A percentile compares a stretch with the other conserved stretches of the same genome.
These are phyloP conservation scores for Actinia equina DNA, from an alignment of 64 coral and sea anemone genomes.

Conservation along the genomic window DNA sequence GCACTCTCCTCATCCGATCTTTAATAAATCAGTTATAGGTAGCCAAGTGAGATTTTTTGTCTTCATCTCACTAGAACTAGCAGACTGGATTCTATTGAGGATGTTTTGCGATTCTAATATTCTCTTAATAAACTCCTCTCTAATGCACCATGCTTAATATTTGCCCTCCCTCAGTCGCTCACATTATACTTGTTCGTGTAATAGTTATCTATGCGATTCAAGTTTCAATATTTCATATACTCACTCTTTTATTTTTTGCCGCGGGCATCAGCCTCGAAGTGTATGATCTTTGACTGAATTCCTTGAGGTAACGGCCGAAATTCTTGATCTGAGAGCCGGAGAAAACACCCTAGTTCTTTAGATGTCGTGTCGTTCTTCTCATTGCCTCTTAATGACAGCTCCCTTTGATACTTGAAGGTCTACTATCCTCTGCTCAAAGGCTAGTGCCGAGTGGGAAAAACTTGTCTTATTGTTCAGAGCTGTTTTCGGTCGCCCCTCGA, in stretches of 20 bases:
- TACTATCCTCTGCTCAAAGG: background rate
- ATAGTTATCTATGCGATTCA: background rate
- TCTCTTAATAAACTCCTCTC: background rate
- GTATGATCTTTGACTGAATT: background rate
- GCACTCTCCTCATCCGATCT: no score
- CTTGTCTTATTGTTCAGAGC: background rate
- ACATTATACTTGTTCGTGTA: background rate
- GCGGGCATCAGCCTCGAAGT: background rate
- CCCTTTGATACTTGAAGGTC: background rate
- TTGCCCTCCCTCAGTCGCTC: background rate
- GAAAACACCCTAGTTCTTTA: background rate
- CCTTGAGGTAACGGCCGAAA: background rate
- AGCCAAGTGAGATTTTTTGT: no score
- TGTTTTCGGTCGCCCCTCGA: background rate
- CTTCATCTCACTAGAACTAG: no score
- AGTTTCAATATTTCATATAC: background rate
- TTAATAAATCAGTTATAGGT: no score
- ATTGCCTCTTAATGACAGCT: background rate
- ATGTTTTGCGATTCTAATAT: background rate
- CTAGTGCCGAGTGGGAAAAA: background rate
- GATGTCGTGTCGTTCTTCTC: background rate
- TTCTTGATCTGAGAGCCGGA: background rate
- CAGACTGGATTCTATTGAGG: background rate
- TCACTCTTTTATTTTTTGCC: background rate
- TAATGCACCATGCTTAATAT: background rate